Conservation (phyloP, 2,888 invertebrate genomes). For the Drosophila austrosaltans region DNA sequence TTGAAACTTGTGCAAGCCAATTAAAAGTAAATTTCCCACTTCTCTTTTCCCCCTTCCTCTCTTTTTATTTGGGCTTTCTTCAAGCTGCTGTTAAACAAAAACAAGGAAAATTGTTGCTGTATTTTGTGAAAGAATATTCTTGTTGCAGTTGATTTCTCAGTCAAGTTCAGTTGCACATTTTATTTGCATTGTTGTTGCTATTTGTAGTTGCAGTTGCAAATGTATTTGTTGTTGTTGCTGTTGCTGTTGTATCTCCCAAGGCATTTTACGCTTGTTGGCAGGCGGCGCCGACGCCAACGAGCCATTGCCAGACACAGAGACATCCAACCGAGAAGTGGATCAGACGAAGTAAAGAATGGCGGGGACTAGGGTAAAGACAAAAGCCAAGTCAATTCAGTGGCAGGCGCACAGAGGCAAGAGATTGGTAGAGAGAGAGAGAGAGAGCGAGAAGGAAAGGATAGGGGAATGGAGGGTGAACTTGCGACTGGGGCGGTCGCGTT, state of each 20-base stretch:
- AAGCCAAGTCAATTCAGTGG: constrained; percentile 73
- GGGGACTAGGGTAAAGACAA: constrained; percentile 56
- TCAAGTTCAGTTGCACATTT: constrained; percentile 82
- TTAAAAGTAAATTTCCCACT: background rate
- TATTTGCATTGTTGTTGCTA: constrained; percentile 60
- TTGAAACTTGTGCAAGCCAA: constrained; percentile 1
- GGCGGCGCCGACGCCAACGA: constrained; percentile 69
- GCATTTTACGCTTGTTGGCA: constrained; percentile 72
- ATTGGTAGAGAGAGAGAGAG: constrained; percentile 12
- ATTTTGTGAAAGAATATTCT: constrained; percentile 37
- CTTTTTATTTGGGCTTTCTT: background rate
- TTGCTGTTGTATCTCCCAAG: constrained; percentile 56
- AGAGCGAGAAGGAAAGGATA: background rate
- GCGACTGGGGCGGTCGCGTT: constrained; percentile 76
- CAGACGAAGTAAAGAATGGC: constrained; percentile 11
- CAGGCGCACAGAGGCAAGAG: constrained; percentile 30
- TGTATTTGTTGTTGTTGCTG: constrained; percentile 35
- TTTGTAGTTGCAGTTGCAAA: constrained; percentile 37
- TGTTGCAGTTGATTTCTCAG: constrained; percentile 72
- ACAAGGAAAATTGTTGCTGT: constrained; percentile 14
- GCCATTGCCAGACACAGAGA: constrained; percentile 58
- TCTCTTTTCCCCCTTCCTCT: background rate
- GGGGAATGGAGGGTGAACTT: constrained; percentile 21
- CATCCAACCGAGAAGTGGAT: constrained; percentile 25
- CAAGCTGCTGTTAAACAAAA: constrained; percentile 6